Percentiles rank a stretch among this genome's conserved stretches.
These are phyloP conservation scores for Patella depressa DNA, from an alignment of 2,888 invertebrate genomes.

Conservation along the genomic window DNA sequence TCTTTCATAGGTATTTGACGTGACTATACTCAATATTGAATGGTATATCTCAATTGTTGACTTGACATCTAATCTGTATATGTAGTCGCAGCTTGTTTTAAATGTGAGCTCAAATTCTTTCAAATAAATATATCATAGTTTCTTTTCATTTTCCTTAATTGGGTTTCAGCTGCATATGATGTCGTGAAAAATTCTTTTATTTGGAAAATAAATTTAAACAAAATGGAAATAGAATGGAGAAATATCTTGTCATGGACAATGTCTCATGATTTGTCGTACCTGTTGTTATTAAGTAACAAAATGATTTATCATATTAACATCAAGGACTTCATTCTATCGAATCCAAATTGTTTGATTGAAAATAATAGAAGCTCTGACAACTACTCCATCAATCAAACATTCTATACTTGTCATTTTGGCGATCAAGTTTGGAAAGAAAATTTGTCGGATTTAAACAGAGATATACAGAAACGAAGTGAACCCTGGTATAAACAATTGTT, in stretches of 20 bases:
- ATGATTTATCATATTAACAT: constrained; percentile 26
- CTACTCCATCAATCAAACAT: background rate
- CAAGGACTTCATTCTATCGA: constrained; percentile 22
- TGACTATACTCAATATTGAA: no score
- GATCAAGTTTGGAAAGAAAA: constrained; percentile 45
- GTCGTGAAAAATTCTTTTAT: background rate
- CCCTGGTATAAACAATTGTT: background rate
- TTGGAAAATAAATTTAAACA: background rate
- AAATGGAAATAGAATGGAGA: constrained; percentile 16
- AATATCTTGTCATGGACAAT: constrained; percentile 28
- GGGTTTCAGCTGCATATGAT: background rate
- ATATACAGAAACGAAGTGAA: background rate
- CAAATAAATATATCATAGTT: background rate
- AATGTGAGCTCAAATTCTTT: no score
- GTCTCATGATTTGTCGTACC: constrained; percentile 28
- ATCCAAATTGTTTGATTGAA: constrained; percentile 1
- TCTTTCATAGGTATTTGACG: no score
- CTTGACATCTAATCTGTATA: no score
- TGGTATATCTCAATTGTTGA: no score
- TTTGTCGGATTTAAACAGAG: constrained; percentile 18
- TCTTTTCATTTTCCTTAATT: background rate
- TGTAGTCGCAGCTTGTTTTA: no score
- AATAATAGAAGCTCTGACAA: constrained; percentile 8
- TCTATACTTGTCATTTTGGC: constrained; percentile 40
- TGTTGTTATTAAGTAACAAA: constrained; percentile 29